Conservation (phyloP, 2,888 invertebrate species). For the Enchytraeus crypticus region DNA sequence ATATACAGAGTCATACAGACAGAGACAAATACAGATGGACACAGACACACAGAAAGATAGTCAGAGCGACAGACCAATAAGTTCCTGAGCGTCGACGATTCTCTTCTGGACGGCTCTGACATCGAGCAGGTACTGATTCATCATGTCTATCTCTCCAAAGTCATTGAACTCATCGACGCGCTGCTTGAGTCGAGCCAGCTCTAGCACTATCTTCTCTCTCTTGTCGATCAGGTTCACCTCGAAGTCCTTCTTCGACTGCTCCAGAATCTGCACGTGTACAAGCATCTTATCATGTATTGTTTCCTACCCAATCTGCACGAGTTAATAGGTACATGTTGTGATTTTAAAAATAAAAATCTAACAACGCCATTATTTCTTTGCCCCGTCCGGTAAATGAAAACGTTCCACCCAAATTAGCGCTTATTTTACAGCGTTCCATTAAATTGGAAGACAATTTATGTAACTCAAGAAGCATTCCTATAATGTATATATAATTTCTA, state of each 20-base stretch:
- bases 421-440: no score
- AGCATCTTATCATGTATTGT: background rate
- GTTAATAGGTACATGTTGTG: background rate
- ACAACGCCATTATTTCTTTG: background rate
- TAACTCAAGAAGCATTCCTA: no score
- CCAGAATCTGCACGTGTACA: constrained; percentile 58
- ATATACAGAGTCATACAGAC: no score
- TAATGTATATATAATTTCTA: no score
- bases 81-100: constrained; percentile 64
- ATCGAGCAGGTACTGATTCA: constrained; percentile 66
- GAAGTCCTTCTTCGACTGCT: constrained; percentile 71
- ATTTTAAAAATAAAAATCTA: background rate
- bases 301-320: background rate
- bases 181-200: constrained; percentile 65
- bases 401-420: no score
- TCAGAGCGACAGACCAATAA: no score
- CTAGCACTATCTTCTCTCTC: constrained; percentile 62
- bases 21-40: no score
- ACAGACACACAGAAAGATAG: no score
- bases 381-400: background rate
- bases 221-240: constrained; percentile 68
- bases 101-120: constrained; percentile 67
- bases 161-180: constrained; percentile 69
- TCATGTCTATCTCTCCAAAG: constrained; percentile 69
- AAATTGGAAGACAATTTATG: no score